phyloP scores from a whole-genome alignment of 1,140 invertebrate genomes.

The Musca domestica region DNA sequence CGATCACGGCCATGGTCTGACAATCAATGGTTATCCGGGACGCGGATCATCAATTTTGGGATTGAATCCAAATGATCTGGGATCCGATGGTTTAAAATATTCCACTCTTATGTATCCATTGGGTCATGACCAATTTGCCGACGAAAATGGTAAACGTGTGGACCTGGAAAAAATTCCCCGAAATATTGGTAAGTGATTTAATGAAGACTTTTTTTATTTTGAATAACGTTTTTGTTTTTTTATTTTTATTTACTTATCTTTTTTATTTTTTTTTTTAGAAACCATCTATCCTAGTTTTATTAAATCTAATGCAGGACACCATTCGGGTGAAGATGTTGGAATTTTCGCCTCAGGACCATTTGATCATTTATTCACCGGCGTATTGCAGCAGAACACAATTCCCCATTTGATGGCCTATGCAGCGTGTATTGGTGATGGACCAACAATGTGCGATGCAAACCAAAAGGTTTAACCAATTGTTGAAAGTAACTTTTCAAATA shows the following conservation, averaged over 20 bases:
- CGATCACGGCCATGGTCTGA: slow-evolving; percentile 69
- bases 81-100: slow-evolving; percentile 57
- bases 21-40: slow-evolving; percentile 66
- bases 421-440: slow-evolving; percentile 31
- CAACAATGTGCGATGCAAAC: not conserved
- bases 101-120: slow-evolving; percentile 66
- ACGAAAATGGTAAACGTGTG: slow-evolving; percentile 36
- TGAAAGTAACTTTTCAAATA: too few relatives aligned
- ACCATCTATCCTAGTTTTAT: slow-evolving; percentile 55
- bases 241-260: not conserved
- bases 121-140: slow-evolving; percentile 59
- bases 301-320: slow-evolving; percentile 57
- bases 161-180: slow-evolving; percentile 24
- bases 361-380: slow-evolving; percentile 69
- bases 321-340: slow-evolving; percentile 70
- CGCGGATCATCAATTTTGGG: slow-evolving; percentile 68
- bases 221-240: too few relatives aligned
- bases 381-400: slow-evolving; percentile 75
- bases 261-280: slow-evolving; percentile 14
- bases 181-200: slow-evolving; percentile 22
- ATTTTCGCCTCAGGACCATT: slow-evolving; percentile 65
- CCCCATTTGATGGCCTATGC: slow-evolving; percentile 71
- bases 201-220: not conserved
- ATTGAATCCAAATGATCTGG: slow-evolving; percentile 34
- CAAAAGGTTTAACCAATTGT: too few relatives aligned